Base-by-base conservation (phyloP, 1,140 invertebrate species). In the Neodiprion pinetum region DNA sequence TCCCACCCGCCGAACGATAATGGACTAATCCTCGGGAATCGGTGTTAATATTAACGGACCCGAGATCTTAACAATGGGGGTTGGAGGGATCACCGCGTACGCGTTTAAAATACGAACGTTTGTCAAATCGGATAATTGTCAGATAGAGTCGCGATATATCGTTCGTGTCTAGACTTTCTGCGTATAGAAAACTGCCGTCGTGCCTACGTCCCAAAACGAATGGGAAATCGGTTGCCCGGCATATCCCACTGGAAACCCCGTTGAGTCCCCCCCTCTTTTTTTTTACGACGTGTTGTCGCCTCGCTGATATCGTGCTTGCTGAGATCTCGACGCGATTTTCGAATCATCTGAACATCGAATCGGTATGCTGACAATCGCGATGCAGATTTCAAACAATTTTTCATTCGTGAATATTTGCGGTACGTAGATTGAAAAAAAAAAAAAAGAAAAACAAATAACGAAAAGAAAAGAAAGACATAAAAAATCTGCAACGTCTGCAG, bases 31-130 rank as follows among this genome's bases (percentile, higher is more conserved):
- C 53, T 61, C 5, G n/a, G 53, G 4, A 61, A 61, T 61, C 53
- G n/a, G 11, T 61, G 53, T 61, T 61, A 61, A 61, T 61, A 61
- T 14, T 61, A 61, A 61, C 53, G n/a, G 53, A 61, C n/a, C n/a
- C 53, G 53, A 61, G 11, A 17, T 61, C 53, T 12, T 14, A 5
- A 61, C 53, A 61, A 61, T 61, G 9, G 53, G 53, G 11, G 53
- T 61, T 61, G 5, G 9, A 61, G n/a, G 11, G 11, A 17, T 61
- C 11, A 14, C 4, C 8, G 11, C 11, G 53, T 61, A 17, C 2
- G 53, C n/a, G 53, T 61, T 61, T 61, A 9, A 61, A 61, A 40
- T 7, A 61, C 53, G 53, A 61, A 61, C 53, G 53, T 61, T 61
- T 61, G 7, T 61, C 53, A 53, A 53, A 53, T 53, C 50, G 50